Evolutionary conservation across 2,113 vertebrate species (phyloP).

Genomic region (Amazona guildingii): DNA sequence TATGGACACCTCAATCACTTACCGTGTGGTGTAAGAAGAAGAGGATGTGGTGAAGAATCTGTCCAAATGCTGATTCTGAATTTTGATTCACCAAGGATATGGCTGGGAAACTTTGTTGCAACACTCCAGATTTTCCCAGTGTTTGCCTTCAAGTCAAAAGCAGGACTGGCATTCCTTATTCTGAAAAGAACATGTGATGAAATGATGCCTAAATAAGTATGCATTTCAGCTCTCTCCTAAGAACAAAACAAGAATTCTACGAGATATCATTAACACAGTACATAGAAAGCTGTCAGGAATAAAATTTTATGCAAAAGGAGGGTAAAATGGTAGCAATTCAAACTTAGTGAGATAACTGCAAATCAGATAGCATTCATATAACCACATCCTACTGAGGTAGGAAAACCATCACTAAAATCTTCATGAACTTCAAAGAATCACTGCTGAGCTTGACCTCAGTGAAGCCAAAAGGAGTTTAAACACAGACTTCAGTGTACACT

Average conservation of each 20-base stretch:
- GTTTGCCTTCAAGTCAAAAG: slow-evolving; percentile 61
- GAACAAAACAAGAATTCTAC: neutral
- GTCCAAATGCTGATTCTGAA: slow-evolving; percentile 56
- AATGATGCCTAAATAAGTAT: neutral
- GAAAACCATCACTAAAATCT: neutral
- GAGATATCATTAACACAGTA: neutral
- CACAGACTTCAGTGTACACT: neutral
- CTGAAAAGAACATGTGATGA: slow-evolving; percentile 41
- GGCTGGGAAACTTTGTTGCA: slow-evolving; percentile 31
- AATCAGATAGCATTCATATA: neutral
- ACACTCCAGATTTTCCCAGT: slow-evolving; percentile 70
- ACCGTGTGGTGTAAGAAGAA: slow-evolving; percentile 25
- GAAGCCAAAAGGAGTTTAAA: neutral
- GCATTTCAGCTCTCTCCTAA: neutral
- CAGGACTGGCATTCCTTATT: slow-evolving; percentile 53
- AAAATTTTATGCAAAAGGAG: neutral
- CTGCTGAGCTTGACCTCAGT: neutral
- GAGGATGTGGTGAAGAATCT: slow-evolving; percentile 12
- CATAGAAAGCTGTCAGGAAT: neutral
- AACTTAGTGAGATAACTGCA: neutral
- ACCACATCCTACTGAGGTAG: neutral
- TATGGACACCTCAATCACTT: neutral
- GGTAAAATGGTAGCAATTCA: neutral
- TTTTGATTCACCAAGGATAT: slow-evolving; percentile 30
- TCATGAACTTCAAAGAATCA: neutral